A percentile compares a stretch with the other conserved stretches of the same genome.
Conservation (phyloP, 2,888 invertebrate species). For the Creontiades dilutus region DNA sequence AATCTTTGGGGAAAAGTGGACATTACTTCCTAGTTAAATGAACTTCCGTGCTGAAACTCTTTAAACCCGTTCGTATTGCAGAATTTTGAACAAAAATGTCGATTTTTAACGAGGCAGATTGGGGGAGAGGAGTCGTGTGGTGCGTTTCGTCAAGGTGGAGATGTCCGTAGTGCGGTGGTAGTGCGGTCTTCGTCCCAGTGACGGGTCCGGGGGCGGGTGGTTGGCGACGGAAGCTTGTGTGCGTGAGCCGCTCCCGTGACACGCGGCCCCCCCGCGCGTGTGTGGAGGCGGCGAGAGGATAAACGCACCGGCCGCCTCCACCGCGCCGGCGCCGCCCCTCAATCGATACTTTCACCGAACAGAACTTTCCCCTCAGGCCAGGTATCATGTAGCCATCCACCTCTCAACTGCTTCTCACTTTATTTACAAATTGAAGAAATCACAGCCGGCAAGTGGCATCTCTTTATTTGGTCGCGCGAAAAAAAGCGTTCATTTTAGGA, state of each 20-base stretch:
- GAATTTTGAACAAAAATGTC: too few relatives aligned
- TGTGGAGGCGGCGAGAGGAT: background rate
- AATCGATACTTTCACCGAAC: background rate
- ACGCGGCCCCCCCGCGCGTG: background rate
- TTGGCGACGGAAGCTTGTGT: background rate
- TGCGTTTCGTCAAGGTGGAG: background rate
- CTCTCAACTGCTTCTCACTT: constrained; percentile 61
- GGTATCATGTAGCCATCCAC: constrained; percentile 68
- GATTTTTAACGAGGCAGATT: too few relatives aligned
- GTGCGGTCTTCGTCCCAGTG: background rate
- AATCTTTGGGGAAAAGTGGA: too few relatives aligned
- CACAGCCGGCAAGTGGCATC: constrained; percentile 55
- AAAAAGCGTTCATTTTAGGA: constrained; percentile 8
- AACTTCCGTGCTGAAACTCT: too few relatives aligned
- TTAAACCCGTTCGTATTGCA: too few relatives aligned
- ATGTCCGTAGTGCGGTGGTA: background rate
- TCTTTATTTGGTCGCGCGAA: constrained; percentile 40
- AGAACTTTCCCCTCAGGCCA: constrained; percentile 23
- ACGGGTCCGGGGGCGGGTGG: background rate
- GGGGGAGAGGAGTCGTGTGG: too few relatives aligned
- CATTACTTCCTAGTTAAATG: too few relatives aligned
- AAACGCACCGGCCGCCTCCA: background rate
- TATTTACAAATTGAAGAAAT: constrained; percentile 56
- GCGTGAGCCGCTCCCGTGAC: background rate
- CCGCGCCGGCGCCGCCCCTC: background rate